phyloP scores from a whole-genome alignment of 2,888 invertebrate species.

The Eristalinus sepulchralis region DNA sequence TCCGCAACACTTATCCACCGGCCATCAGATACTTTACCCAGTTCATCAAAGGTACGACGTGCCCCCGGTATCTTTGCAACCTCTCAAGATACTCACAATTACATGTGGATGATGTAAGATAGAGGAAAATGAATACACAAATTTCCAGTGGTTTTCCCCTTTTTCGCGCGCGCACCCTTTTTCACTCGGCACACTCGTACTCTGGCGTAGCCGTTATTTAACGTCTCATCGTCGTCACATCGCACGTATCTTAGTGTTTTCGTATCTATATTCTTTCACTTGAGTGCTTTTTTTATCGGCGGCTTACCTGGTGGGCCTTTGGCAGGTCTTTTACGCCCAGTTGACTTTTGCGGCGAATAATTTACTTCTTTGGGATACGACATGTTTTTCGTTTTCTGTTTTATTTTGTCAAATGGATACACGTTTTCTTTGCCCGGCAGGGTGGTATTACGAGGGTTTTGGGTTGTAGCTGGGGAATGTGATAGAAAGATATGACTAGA shows the following conservation, averaged over 20 bases:
- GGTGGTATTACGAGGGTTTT: background rate
- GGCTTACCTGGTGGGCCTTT: background rate
- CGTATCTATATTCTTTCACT: constrained; percentile 10
- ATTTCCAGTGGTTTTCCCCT: background rate
- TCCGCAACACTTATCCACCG: background rate
- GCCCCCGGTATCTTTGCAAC: background rate
- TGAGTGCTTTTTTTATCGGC: constrained; percentile 21
- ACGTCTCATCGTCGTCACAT: constrained; percentile 2
- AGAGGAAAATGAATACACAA: background rate
- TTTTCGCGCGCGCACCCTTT: background rate
- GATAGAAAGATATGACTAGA: background rate
- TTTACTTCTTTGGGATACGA: background rate
- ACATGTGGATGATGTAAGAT: background rate
- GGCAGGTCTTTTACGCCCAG: background rate
- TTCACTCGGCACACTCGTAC: background rate
- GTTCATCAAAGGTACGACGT: background rate
- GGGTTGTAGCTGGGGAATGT: background rate
- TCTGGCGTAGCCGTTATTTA: background rate
- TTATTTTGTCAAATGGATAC: background rate
- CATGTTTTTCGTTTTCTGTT: background rate
- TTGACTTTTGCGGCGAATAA: background rate
- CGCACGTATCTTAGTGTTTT: background rate
- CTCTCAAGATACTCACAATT: background rate
- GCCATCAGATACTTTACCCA: background rate
- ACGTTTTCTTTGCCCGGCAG: background rate